Percentiles rank a stretch among this genome's conserved stretches.
Evolutionary conservation across 2,113 vertebrate genomes (phyloP).

Genomic region (Pseudopodoces humilis): DNA sequence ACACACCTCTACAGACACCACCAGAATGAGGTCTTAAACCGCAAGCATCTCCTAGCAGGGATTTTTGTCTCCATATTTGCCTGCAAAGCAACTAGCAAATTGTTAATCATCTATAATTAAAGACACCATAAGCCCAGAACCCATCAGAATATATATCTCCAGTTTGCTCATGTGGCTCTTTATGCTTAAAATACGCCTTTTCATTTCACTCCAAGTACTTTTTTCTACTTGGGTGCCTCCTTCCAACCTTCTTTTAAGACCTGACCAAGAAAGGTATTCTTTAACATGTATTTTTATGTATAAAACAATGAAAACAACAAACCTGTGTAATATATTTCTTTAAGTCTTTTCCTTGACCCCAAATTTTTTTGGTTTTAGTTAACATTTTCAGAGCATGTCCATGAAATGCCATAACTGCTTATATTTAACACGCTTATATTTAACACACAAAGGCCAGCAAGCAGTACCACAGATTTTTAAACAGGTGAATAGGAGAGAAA

Average conservation of each 20-base stretch:
- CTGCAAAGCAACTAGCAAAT: conserved; percentile 27
- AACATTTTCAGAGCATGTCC: background rate
- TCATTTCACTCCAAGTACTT: background rate
- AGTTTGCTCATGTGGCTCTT: background rate
- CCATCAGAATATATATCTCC: background rate
- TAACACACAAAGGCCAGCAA: background rate
- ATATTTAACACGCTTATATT: background rate
- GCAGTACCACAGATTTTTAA: background rate
- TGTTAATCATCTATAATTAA: conserved; percentile 50
- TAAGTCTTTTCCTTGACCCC: background rate
- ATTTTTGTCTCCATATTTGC: background rate
- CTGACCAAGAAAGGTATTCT: background rate
- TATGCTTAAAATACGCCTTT: conserved; percentile 5
- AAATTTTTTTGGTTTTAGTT: background rate
- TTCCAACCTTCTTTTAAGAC: background rate
- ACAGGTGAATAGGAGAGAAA: background rate
- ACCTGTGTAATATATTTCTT: background rate
- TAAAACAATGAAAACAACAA: background rate
- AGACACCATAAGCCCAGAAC: background rate
- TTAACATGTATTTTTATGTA: background rate
- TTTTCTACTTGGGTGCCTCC: background rate
- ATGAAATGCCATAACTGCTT: background rate
- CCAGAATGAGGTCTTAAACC: background rate
- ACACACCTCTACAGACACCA: background rate
- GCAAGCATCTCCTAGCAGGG: background rate